phyloP scores from a whole-genome alignment of 2,113 vertebrate genomes.

The Psettodes erumei region DNA sequence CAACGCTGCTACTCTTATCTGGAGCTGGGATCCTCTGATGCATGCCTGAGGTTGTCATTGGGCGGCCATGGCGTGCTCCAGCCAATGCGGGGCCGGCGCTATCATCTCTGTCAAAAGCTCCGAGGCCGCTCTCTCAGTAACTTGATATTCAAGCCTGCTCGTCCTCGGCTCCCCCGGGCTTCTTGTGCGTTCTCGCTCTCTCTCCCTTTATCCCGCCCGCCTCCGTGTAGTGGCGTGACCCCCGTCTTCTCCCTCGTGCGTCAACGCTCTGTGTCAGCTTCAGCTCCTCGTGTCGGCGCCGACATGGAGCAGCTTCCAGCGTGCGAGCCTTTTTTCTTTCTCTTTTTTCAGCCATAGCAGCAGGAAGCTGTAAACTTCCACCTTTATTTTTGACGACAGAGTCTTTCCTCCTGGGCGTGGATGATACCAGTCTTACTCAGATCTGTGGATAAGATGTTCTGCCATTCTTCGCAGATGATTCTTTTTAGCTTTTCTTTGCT shows the following conservation, averaged over 20 bases:
- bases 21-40: constrained; percentile 33
- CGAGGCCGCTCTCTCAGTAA: constrained; percentile 12
- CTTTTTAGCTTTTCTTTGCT: not conserved
- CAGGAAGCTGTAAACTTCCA: constrained; percentile 8
- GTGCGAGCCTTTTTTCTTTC: constrained; percentile 17
- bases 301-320: constrained; percentile 1
- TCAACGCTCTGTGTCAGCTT: constrained; percentile 28
- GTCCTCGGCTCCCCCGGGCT: constrained; percentile 52
- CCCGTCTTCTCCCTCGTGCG: too few species aligned
- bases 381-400: not conserved
- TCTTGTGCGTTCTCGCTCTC: constrained; percentile 15
- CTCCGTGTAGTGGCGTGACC: constrained; percentile 52
- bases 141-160: constrained; percentile 66
- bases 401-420: not conserved
- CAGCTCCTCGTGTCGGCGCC: constrained; percentile 17
- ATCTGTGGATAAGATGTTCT: not conserved
- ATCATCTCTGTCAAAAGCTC: constrained; percentile 54
- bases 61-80: constrained; percentile 22
- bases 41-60: constrained; percentile 39
- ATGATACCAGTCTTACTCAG: not conserved
- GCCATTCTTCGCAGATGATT: too few species aligned
- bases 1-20: constrained; percentile 23
- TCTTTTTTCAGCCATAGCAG: not conserved
- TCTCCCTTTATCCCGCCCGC: constrained; percentile 49
- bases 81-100: constrained; percentile 36